Conservation (phyloP, 2,113 vertebrate genomes). For the Podocnemis expansa region DNA sequence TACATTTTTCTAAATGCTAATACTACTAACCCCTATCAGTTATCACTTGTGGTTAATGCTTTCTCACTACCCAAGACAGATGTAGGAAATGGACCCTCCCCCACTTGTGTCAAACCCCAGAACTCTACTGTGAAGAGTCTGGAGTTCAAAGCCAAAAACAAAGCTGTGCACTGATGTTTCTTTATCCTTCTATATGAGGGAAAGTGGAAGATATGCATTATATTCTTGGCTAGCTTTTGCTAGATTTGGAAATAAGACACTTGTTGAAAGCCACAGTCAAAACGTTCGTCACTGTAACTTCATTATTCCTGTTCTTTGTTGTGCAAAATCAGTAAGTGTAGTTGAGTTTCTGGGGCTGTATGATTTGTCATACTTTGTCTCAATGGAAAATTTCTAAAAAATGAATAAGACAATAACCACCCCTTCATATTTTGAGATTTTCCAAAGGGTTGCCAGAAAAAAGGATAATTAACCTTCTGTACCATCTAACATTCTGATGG, state of each 20-base stretch:
- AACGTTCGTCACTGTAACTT: not conserved
- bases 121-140: not conserved
- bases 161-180: not conserved
- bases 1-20: not conserved
- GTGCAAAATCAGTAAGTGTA: fast-evolving
- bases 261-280: not conserved
- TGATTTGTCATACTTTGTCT: not conserved
- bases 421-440: not conserved
- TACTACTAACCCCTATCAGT: not conserved
- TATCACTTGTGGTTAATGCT: not conserved
- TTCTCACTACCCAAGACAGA: not conserved
- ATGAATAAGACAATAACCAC: not conserved
- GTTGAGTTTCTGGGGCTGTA: not conserved
- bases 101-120: not conserved
- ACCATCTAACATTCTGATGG: not conserved
- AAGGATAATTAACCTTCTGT: not conserved
- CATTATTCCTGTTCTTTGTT: not conserved
- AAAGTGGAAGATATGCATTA: not conserved
- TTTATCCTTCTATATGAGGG: not conserved
- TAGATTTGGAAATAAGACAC: not conserved
- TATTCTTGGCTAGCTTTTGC: not conserved
- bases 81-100: not conserved
- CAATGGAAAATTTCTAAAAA: not conserved
- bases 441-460: not conserved
- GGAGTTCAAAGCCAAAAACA: not conserved